Conservation (phyloP, 2,113 vertebrate species). For the Sinocyclocheilus rhinocerous region DNA sequence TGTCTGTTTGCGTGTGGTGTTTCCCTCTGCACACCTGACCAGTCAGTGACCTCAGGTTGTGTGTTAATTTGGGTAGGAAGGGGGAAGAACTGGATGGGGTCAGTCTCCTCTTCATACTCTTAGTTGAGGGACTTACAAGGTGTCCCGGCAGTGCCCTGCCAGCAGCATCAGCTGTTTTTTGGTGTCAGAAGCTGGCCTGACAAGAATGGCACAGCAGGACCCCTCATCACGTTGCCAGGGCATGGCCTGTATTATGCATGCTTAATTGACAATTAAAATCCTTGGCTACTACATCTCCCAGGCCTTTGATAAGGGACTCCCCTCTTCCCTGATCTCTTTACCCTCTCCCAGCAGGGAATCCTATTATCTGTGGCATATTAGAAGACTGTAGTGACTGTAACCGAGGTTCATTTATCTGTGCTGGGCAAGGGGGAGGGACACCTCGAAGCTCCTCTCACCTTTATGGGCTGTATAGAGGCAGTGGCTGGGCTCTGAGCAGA, state of each 20-base stretch:
- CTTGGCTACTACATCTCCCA: slow-evolving; percentile 80
- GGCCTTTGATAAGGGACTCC: slow-evolving; percentile 86
- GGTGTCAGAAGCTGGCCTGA: slow-evolving; percentile 79
- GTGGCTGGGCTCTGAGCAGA: slow-evolving; percentile 73
- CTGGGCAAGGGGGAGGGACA: slow-evolving; percentile 75
- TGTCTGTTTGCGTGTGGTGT: slow-evolving; percentile 67
- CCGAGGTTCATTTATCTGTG: slow-evolving; percentile 88
- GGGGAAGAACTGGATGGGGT: slow-evolving; percentile 29
- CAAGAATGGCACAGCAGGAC: slow-evolving; percentile 89
- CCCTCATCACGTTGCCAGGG: slow-evolving; percentile 88
- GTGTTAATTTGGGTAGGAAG: slow-evolving; percentile 1
- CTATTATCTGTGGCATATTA: slow-evolving; percentile 90
- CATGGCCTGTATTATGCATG: slow-evolving; percentile 89
- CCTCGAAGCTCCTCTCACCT: slow-evolving; percentile 66
- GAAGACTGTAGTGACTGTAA: slow-evolving; percentile 87
- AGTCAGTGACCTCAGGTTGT: slow-evolving; percentile 69
- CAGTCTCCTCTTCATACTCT: slow-evolving; percentile 53
- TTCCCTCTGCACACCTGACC: slow-evolving; percentile 73
- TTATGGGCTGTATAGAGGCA: slow-evolving; percentile 63
- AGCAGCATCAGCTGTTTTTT: slow-evolving; percentile 98
- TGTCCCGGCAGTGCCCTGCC: slow-evolving; percentile 75
- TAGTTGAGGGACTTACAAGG: slow-evolving; percentile 83
- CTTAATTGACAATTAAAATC: slow-evolving; percentile 99
- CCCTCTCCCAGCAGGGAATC: slow-evolving; percentile 78
- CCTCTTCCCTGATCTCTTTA: slow-evolving; percentile 80